Evolutionary conservation across 2,113 vertebrate genomes (phyloP), one percentile per base, ranked within the genome.

Genomic region (Ramphastos sulfuratus): DNA sequence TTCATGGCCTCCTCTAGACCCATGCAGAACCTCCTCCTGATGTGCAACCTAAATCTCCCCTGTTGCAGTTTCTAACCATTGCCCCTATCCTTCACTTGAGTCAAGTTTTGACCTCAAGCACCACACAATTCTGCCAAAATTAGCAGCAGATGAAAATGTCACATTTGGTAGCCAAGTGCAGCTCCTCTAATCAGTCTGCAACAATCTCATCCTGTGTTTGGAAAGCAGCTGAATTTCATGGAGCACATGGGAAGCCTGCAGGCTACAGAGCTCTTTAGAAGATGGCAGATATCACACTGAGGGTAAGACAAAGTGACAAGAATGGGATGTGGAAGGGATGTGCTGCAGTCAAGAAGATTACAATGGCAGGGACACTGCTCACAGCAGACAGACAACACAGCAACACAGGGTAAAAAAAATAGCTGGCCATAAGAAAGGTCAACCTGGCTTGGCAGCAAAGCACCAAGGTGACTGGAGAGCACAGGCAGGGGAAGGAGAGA

Each of bases 151-250:
- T 56, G 42, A 78, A 86, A 93, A 89, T 7, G 5, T 64, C 65
- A 31, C 30, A 23, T 81, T 84, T 67, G 24, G 35, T 81, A 89
- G 52, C 74, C 27, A 72, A 92, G 44, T n/a, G 54, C 44, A 65
- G 73, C 7, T 78, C 70, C 75, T 71, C 81, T 69, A 12, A 67
- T 87, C 81, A 56, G 66, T 52, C 74, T 54, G 9, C 7, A 87
- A 75, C 17, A 89, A 73, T 24, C 63, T 42, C 52, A 63, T 37
- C 58, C 31, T 56, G 69, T 28, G 28, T 78, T 55, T 52, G 80
- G 76, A 70, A 86, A 90, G 76, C 73, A 85, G 86, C 19, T 84
- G 81, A 69, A 78, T 84, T 81, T 75, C 86, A 91, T 31, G 21
- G 48, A 89, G 89, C 48, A 33, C 66, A 84, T 60, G 35, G 83